phyloP scores from a whole-genome alignment of 2,888 invertebrate species.

The Torymus tubicola region DNA sequence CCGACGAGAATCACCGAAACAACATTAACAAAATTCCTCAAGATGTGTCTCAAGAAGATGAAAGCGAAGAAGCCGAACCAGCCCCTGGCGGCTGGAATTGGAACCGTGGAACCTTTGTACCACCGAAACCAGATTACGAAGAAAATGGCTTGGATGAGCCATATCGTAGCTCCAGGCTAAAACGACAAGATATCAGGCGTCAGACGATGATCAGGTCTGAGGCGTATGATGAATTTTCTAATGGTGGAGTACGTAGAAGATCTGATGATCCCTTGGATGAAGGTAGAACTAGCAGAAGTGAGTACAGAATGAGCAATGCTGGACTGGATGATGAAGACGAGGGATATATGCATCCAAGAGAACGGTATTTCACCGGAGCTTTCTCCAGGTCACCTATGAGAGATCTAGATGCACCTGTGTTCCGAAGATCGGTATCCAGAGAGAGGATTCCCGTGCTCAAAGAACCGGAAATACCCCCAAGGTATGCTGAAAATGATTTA shows the following conservation, averaged over 20 bases:
- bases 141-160: slow-evolving; percentile 55
- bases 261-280: slow-evolving; percentile 46
- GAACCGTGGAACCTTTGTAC: slow-evolving; percentile 47
- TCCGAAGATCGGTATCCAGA: slow-evolving; percentile 59
- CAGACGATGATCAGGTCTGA: slow-evolving; percentile 59
- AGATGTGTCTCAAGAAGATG: slow-evolving; percentile 5
- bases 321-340: slow-evolving; percentile 55
- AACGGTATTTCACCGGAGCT: slow-evolving; percentile 28
- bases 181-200: slow-evolving; percentile 57
- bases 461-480: slow-evolving; percentile 34
- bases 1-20: slow-evolving; percentile 25
- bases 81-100: slow-evolving; percentile 49
- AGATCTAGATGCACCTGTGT: slow-evolving; percentile 42
- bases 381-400: slow-evolving; percentile 53
- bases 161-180: slow-evolving; percentile 51
- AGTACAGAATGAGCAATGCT: slow-evolving; percentile 58
- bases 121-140: slow-evolving; percentile 47
- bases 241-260: slow-evolving; percentile 37
- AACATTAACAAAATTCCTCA: background rate
- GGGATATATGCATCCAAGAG: slow-evolving; percentile 43
- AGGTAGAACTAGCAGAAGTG: slow-evolving; percentile 60
- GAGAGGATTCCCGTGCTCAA: slow-evolving; percentile 28
- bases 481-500: slow-evolving; percentile 2
- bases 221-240: slow-evolving; percentile 59
- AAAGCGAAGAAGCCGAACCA: slow-evolving; percentile 45